Base-by-base conservation (phyloP, 2,113 vertebrate genomes). In the Chloropsis hardwickii region DNA sequence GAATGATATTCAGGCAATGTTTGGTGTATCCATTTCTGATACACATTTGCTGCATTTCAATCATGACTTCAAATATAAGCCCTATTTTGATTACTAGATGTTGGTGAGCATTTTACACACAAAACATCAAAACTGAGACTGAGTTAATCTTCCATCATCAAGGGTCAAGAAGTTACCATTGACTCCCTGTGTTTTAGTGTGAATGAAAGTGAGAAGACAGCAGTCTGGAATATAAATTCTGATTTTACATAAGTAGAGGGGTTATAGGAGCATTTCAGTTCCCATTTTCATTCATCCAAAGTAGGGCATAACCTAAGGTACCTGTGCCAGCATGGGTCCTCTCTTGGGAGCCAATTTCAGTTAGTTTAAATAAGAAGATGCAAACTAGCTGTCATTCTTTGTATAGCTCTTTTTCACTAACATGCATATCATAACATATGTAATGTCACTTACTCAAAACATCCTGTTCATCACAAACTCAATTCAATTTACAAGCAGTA, bases 391-490 rank as follows among this genome's bases (percentile, higher is more conserved):
- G 21, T 31, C 14, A 62, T 33, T 73, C 25, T 57, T 78, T n/a
- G 28, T 29, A 1, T 10, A 33, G 16, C 33, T 33, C 21, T 64
- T 61, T 45, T 42, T 80, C 40, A 77, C 23, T 57, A 70, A 20
- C 4, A 22, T 47, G 16, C 2, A 1, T 66, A 28, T 31, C 2
- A 11, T 58, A 69, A 39, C 8, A n/a, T 24, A 35, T 0, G 1
- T 40, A 57, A 81, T 5, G 13, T 58, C 33, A 65, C 25, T 66
- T 83, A 81, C 67, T 48, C 14, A 44, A 84, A 44, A 83, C 11
- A 27, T 8, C 11, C 16, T 66, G 23, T 60, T 79, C 20, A 21
- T 92, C 51, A 72, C 29, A 83, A 73, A 76, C 12, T 58, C 29
- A 37, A 44, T 35, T 79, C 28, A 77, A 35, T 83, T 83, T 57